Base-by-base conservation (phyloP, 92 coral and sea anemone species). In the Phymanthus crucifer region DNA sequence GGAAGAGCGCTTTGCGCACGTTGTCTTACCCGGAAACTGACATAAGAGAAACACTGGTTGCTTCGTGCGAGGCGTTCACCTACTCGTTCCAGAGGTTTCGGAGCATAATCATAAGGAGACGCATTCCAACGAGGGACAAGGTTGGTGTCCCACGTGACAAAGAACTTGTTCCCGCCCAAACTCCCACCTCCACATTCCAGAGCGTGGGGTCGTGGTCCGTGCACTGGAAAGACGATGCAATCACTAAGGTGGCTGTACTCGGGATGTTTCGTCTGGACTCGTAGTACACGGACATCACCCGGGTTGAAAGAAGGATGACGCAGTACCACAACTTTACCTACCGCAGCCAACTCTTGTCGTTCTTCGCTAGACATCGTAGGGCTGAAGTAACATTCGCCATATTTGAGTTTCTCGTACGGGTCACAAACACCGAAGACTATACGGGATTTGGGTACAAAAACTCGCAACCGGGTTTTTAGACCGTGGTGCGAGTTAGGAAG, bases 121-220 rank as follows among this genome's bases (percentile, higher is more conserved):
- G 29, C 64, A n/a, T 77, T 86, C 92, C 91, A 85, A 17, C 66
- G 73, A 2, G 98, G 98, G 56, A 95, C 75, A 38, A 95, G 92
- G 46, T 87, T 79, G 54, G 76, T 32, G 77, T 95, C 98, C 98
- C 98, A 95, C 69, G 90, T 90, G 66, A 95, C 93, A 73, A 95
- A 93, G 75, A 92, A 95, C 67, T 93, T 94, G 70, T 89, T 90
- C 36, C 98, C 98, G 52, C 89, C 98, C n/a, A 95, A 79, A 48
- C 89, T 91, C 1, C 95, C 97, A 2, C 98, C 98, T 3, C 97
- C 90, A 38, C 92, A 88, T 80, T 95, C 98, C 70, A 93, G 96
- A n/a, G 98, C 88, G 71, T 95, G 98, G 11, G 98, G 98, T 14
- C 97, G 90, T 26, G 71, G 48, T 31, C 98, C 98, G 36, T 83